phyloP scores from a whole-genome alignment of 2,113 vertebrate genomes.

The Chaetura pelagica region DNA sequence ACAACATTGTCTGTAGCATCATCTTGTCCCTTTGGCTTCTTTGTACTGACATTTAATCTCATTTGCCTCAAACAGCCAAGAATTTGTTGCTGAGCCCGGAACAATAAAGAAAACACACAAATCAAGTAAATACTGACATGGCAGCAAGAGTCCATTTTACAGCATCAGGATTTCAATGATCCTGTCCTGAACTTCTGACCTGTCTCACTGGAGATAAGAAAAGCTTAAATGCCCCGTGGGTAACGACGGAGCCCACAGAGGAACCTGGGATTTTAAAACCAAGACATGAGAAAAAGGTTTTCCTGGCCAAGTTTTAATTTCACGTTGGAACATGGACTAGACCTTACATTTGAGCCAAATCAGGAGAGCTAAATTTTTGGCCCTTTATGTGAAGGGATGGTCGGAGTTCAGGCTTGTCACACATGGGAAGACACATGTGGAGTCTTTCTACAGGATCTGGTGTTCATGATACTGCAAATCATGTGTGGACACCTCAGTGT shows the following conservation, averaged over 20 bases:
- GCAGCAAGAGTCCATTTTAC: neutral
- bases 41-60: neutral
- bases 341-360: neutral
- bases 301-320: neutral
- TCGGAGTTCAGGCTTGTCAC: neutral
- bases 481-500: neutral
- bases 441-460: neutral
- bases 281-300: neutral
- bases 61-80: neutral
- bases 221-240: neutral
- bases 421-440: neutral
- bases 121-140: neutral
- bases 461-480: neutral
- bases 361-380: neutral
- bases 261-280: neutral
- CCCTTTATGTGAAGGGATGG: neutral
- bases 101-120: neutral
- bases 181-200: neutral
- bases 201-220: neutral
- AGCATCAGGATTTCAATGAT: neutral
- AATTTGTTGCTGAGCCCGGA: neutral
- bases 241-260: neutral
- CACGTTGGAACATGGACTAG: neutral
- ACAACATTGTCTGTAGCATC: neutral
- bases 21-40: neutral